Percentiles rank a stretch among this genome's conserved stretches.
Evolutionary conservation across 2,888 invertebrate genomes (phyloP).

Genomic region (Helobdella robusta): DNA sequence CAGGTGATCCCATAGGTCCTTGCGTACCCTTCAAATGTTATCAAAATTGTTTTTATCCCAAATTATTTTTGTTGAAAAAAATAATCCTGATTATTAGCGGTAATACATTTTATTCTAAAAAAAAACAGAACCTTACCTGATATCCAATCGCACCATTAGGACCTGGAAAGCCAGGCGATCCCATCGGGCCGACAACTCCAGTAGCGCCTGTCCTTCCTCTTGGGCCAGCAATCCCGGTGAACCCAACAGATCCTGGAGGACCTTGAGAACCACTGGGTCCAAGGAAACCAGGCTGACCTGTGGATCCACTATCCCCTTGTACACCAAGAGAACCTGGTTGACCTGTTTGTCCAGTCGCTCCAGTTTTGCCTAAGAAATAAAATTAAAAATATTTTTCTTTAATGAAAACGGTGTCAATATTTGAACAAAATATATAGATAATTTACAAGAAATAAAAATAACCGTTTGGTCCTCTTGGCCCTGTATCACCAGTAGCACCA

Average conservation of each 20-base stretch:
- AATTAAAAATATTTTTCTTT: not conserved
- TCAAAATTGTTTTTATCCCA: too few relatives aligned
- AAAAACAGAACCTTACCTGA: too few relatives aligned
- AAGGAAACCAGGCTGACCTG: constrained; percentile 15
- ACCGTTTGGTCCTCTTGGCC: constrained; percentile 5
- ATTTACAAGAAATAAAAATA: not conserved
- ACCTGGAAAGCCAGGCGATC: constrained; percentile 29
- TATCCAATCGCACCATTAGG: constrained; percentile 29
- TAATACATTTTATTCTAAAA: too few relatives aligned
- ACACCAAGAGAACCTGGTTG: constrained; percentile 32
- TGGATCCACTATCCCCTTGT: constrained; percentile 12
- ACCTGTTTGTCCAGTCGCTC: constrained; percentile 27
- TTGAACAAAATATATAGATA: not conserved
- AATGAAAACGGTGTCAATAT: not conserved
- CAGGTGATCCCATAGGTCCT: constrained; percentile 30
- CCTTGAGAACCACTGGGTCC: constrained; percentile 30
- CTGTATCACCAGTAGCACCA: not conserved
- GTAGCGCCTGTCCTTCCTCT: constrained; percentile 24
- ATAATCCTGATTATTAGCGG: constrained; percentile 21
- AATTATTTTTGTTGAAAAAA: too few relatives aligned
- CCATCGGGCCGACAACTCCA: constrained; percentile 30
- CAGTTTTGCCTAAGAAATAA: not conserved
- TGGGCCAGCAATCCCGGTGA: constrained; percentile 8
- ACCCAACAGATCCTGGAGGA: constrained; percentile 25
- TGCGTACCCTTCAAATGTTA: constrained; percentile 16